Evolutionary conservation across 1,140 invertebrate species (phyloP), one percentile per base, ranked within the genome.

Genomic region (Lucilia sericata): DNA sequence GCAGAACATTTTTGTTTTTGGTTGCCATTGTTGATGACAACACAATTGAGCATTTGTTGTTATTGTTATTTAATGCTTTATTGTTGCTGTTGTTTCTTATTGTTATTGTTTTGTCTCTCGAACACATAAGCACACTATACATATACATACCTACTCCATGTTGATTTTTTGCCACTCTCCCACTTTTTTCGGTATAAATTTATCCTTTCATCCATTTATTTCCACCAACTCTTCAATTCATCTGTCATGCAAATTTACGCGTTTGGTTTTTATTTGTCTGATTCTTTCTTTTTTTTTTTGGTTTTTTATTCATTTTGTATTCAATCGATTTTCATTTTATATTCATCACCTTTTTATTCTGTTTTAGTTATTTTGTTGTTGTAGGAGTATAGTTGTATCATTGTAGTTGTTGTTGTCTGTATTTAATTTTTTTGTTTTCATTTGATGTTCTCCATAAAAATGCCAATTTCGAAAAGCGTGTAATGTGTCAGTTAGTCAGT

Each of bases 401-500:
- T 42, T 8, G 42, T 42, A 42, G 10, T 42, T 42, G 42, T 42
- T 42, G 42, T 42, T 42, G 36, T 76, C 34, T 36, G 74, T 55
- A 4, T 70, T 65, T 65, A 17, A 9, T 70, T 4, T 49, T 8
- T 49, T 80, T 42, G 42, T 51, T 80, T 80, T n/a, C 19, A 49
- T 51, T 80, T 12, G 14, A 80, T 21, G 42, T 51, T 49, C 5
- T 21, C 76, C 76, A 80, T 80, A 51, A 80, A 80, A 80, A 80
- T 51, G 76, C 76, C 76, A 80, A 80, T 80, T 19, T 80, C n/a
- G n/a, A 25, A 70, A 70, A 19, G 42, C 10, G 9, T 25, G 42
- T 49, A 19, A 49, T 25, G 13, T 25, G 42, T 80, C 76, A 36
- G 17, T 19, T 13, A 78, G 34, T 78, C 17, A 60, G 14, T n/a